Evolutionary conservation across 2,797 vertebrate species (phyloP).

Genomic region (Sebastes flavidus): DNA sequence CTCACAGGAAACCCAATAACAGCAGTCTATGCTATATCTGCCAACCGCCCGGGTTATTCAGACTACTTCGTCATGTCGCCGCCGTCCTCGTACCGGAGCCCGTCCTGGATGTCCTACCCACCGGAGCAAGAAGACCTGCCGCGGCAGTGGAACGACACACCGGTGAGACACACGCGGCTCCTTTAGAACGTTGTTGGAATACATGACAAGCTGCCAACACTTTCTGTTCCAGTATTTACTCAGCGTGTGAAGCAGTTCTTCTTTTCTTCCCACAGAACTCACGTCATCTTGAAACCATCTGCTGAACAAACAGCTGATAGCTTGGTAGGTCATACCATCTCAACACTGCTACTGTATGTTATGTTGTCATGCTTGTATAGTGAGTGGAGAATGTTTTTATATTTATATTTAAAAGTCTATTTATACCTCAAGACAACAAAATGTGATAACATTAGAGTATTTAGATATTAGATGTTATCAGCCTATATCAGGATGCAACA

Average conservation of each 20-base stretch:
- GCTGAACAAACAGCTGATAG: constrained; percentile 72
- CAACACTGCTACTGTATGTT: background rate
- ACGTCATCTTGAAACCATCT: constrained; percentile 86
- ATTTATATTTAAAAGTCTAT: background rate
- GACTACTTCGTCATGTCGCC: constrained; percentile 96
- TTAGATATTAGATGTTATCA: background rate
- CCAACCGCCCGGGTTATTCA: constrained; percentile 92
- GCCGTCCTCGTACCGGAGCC: constrained; percentile 92
- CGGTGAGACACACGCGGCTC: constrained; percentile 75
- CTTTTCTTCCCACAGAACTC: constrained; percentile 74
- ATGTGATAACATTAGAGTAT: background rate
- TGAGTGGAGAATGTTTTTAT: background rate
- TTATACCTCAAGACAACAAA: background rate
- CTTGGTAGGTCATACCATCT: constrained; percentile 53
- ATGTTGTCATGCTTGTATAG: background rate
- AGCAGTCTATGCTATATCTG: constrained; percentile 97
- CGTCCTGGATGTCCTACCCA: constrained; percentile 96
- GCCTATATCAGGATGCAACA: background rate
- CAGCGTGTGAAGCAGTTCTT: background rate
- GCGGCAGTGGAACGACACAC: constrained; percentile 93
- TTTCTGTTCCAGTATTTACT: background rate
- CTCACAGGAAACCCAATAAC: constrained; percentile 93
- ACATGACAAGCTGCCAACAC: background rate
- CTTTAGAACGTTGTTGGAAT: background rate
- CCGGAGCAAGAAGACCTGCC: constrained; percentile 92